Conservation (phyloP, 2,888 invertebrate species). For the Eudasyphora cyanicolor region DNA sequence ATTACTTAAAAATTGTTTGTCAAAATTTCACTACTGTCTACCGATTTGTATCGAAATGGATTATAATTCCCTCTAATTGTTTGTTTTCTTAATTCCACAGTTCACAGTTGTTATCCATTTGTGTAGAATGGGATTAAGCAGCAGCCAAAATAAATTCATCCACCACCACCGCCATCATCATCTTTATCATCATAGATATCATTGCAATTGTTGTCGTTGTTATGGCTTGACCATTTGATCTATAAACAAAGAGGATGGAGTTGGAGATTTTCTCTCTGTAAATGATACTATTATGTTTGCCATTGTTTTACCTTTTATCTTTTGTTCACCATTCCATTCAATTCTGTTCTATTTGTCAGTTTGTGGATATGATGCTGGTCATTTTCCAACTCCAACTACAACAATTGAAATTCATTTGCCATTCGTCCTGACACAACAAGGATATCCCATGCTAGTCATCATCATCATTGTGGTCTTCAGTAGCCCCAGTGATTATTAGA, state of each 20-base stretch:
- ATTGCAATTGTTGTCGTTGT: constrained; percentile 1
- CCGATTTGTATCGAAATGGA: background rate
- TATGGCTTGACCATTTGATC: constrained; percentile 5
- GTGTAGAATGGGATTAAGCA: background rate
- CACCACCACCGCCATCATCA: background rate
- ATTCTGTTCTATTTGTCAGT: background rate
- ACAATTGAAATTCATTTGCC: background rate
- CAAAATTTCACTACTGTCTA: too few species aligned
- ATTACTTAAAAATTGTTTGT: too few species aligned
- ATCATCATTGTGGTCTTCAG: constrained; percentile 2
- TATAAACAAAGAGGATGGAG: background rate
- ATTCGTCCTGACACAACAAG: too few species aligned
- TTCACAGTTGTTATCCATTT: background rate
- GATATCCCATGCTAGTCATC: background rate
- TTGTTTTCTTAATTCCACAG: background rate
- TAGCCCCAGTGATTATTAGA: constrained; percentile 46
- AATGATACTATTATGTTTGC: constrained; percentile 62
- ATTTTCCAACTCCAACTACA: background rate
- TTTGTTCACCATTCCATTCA: constrained; percentile 5
- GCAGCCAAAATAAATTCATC: background rate
- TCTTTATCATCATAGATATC: background rate
- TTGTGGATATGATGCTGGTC: constrained; percentile 9
- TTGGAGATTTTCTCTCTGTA: constrained; percentile 55
- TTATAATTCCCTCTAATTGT: background rate
- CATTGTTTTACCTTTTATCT: constrained; percentile 48